Conservation (phyloP, 23 tunicate species). For the Corella eumyota region DNA sequence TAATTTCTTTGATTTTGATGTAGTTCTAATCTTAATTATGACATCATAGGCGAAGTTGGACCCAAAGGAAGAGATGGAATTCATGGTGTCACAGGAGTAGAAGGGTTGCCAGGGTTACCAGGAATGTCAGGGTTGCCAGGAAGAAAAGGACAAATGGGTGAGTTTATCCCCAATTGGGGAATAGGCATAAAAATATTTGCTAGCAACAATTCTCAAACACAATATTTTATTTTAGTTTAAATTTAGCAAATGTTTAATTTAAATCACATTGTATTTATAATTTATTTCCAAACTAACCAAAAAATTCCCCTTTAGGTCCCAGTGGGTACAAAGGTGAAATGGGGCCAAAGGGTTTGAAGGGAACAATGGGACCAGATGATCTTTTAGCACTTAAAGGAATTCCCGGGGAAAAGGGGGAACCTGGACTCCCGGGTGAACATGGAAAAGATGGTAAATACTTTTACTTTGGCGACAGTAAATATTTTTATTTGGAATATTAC, state of each 20-base stretch:
- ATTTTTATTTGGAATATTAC: not conserved
- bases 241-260: too few species aligned
- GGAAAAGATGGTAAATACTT: conserved; percentile 8
- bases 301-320: conserved; percentile 6
- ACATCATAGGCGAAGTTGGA: too few species aligned
- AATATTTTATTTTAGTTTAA: too few species aligned
- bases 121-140: conserved; percentile 8
- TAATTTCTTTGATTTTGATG: too few species aligned
- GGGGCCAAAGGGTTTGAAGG: conserved; percentile 8
- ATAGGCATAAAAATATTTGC: too few species aligned
- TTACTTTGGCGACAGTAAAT: not conserved
- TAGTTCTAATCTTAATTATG: too few species aligned
- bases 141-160: conserved; percentile 9
- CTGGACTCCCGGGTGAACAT: conserved; percentile 27
- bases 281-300: not conserved
- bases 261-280: too few species aligned
- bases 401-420: conserved; percentile 16
- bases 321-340: conserved; percentile 30
- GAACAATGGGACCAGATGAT: not conserved
- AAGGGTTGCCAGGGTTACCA: conserved; percentile 1
- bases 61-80: conserved; percentile 7
- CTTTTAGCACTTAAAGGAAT: not conserved
- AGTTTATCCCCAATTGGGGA: not conserved
- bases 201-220: too few species aligned
- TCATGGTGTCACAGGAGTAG: conserved; percentile 1